phyloP scores from a whole-genome alignment of 2,888 invertebrate genomes.

The Agapetus fuscipes region DNA sequence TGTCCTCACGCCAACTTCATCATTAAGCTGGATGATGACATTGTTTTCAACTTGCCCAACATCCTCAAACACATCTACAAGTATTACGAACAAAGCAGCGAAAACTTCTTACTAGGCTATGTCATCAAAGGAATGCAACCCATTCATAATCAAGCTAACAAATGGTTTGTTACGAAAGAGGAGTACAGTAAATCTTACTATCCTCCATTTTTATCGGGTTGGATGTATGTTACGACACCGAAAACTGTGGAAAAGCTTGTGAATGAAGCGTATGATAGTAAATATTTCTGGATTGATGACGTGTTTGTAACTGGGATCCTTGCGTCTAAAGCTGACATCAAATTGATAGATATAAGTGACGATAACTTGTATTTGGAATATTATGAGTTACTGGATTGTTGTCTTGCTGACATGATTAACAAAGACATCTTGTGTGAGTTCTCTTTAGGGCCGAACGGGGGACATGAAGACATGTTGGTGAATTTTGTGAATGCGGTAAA shows the following conservation, averaged over 20 bases:
- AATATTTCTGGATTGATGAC: constrained; percentile 90
- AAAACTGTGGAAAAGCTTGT: constrained; percentile 50
- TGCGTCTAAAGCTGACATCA: constrained; percentile 46
- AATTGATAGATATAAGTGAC: constrained; percentile 42
- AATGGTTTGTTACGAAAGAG: constrained; percentile 66
- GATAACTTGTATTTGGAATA: constrained; percentile 57
- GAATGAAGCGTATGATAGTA: constrained; percentile 41
- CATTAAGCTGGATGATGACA: constrained; percentile 77
- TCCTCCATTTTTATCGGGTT: constrained; percentile 72
- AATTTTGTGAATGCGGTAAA: constrained; percentile 53
- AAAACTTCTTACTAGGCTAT: constrained; percentile 53
- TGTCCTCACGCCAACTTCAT: constrained; percentile 48
- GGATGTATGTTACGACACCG: constrained; percentile 71
- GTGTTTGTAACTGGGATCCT: constrained; percentile 76
- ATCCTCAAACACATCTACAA: constrained; percentile 37
- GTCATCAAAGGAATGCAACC: constrained; percentile 54
- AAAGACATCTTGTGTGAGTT: constrained; percentile 55
- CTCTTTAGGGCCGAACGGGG: constrained; percentile 69
- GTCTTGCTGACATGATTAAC: constrained; percentile 51
- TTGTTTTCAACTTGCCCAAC: constrained; percentile 58
- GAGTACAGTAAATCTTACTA: constrained; percentile 56
- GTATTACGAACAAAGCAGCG: constrained; percentile 28
- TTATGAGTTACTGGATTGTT: constrained; percentile 64
- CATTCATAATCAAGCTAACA: constrained; percentile 56
- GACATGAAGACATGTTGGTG: constrained; percentile 56